Evolutionary conservation across 2,888 invertebrate species (phyloP).

Genomic region (Belgica antarctica): DNA sequence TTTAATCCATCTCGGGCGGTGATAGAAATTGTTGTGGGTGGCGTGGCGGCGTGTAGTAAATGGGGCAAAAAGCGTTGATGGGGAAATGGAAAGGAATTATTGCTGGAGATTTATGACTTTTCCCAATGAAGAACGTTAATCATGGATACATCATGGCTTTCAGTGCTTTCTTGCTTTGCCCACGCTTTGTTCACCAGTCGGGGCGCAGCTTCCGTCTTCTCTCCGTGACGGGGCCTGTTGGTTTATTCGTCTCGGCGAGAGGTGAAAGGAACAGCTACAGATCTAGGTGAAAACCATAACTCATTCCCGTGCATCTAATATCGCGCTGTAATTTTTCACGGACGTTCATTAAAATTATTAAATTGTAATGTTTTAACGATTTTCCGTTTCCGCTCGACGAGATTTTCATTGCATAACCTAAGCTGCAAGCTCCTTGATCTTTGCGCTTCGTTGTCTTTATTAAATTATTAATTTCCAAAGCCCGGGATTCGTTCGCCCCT

Average conservation of each 20-base stretch:
- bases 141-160: constrained; percentile 28
- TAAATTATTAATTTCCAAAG: constrained; percentile 14
- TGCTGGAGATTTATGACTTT: constrained; percentile 41
- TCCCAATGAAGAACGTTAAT: constrained; percentile 31
- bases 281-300: constrained; percentile 33
- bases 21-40: constrained; percentile 27
- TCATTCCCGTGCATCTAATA: constrained; percentile 8
- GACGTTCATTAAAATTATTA: constrained; percentile 40
- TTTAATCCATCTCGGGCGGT: constrained; percentile 40
- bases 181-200: not conserved
- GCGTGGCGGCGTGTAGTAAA: not conserved
- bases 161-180: not conserved
- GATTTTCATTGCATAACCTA: not conserved
- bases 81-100: constrained; percentile 32
- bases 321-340: constrained; percentile 22
- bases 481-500: not conserved
- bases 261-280: not conserved
- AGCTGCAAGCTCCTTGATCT: not conserved
- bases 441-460: not conserved
- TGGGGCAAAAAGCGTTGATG: constrained; percentile 1
- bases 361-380: constrained; percentile 33
- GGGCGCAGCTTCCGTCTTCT: not conserved
- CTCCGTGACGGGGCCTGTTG: too few species aligned
- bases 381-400: not conserved
- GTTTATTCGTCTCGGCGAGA: not conserved